Evolutionary conservation across 2,797 vertebrate species (phyloP).

Genomic region (Nothura maculosa): DNA sequence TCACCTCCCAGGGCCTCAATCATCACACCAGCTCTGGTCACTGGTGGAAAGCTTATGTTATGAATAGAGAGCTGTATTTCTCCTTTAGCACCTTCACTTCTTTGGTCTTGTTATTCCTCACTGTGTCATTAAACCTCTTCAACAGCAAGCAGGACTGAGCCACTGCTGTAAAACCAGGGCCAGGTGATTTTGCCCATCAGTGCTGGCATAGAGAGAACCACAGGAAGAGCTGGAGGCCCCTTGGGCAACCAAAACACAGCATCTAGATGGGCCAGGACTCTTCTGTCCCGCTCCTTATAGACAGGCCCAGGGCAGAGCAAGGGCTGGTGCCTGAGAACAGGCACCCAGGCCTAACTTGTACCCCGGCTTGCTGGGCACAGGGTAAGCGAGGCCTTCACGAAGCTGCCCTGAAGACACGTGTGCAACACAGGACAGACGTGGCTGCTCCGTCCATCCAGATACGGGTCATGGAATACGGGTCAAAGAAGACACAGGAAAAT

Average conservation of each 20-base stretch:
- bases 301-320: not conserved
- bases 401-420: not conserved
- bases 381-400: not conserved
- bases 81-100: not conserved
- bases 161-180: not conserved
- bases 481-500: not conserved
- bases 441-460: not conserved
- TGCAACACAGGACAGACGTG: not conserved
- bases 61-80: not conserved
- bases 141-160: not conserved
- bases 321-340: not conserved
- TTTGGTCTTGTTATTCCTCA: conserved; percentile 34
- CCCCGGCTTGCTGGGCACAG: accelerated
- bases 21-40: not conserved
- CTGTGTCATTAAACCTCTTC: conserved; percentile 12
- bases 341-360: not conserved
- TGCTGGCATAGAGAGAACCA: not conserved
- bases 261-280: not conserved
- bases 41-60: not conserved
- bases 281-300: not conserved
- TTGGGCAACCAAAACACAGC: not conserved
- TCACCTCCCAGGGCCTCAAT: not conserved
- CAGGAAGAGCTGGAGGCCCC: not conserved
- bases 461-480: not conserved
- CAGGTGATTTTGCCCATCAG: not conserved